A percentile compares a stretch with the other conserved stretches of the same genome.
Conservation (phyloP, 2,888 invertebrate species). For the Himalopsyche anomala region DNA sequence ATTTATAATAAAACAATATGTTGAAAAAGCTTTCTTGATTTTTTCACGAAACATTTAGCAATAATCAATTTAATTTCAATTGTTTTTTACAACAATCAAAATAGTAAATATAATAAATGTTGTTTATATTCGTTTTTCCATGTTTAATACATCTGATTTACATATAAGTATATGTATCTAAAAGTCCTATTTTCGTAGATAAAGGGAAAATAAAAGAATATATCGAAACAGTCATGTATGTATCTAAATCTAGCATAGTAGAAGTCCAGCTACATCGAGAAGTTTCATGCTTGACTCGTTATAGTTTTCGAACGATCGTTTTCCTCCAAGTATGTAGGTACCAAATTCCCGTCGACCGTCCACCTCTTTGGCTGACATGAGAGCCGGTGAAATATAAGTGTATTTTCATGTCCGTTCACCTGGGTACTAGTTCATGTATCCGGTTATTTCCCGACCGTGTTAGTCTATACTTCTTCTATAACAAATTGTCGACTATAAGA, state of each 20-base stretch:
- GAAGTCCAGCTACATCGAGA: constrained; percentile 41
- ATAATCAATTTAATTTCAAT: too few relatives aligned
- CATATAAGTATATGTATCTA: too few relatives aligned
- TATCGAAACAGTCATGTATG: not conserved
- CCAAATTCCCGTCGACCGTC: constrained; percentile 31
- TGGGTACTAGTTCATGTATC: constrained; percentile 61
- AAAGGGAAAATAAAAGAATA: not conserved
- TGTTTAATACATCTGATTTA: too few relatives aligned
- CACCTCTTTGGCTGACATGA: constrained; percentile 52
- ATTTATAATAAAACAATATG: too few relatives aligned
- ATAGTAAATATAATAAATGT: too few relatives aligned
- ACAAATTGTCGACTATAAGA: constrained; percentile 51
- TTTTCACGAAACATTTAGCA: too few relatives aligned
- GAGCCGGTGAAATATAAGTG: constrained; percentile 63
- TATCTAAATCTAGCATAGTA: not conserved
- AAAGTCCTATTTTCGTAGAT: constrained; percentile 40
- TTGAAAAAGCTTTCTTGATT: too few relatives aligned
- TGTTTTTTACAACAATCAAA: too few relatives aligned
- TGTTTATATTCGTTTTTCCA: too few relatives aligned
- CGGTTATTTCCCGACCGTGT: constrained; percentile 55
- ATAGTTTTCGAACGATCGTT: constrained; percentile 53
- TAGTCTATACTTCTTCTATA: constrained; percentile 26
- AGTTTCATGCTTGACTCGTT: constrained; percentile 53
- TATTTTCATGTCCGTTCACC: constrained; percentile 64
- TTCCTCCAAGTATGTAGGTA: constrained; percentile 14